A percentile compares a stretch with the other conserved stretches of the same genome.
Conservation (phyloP, 2,888 invertebrate species). For the Erebia palarica region DNA sequence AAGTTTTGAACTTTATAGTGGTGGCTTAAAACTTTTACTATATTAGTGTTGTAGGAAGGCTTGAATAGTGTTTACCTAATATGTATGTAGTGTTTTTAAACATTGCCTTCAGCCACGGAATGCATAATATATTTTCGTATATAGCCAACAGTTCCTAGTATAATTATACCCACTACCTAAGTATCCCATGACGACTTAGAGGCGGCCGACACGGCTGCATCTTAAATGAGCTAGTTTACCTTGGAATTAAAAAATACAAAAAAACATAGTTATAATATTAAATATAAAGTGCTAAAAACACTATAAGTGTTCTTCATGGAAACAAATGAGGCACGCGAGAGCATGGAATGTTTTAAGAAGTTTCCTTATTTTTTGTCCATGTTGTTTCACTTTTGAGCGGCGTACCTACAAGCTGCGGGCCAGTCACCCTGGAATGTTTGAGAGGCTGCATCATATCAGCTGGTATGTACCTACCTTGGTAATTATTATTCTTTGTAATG, state of each 20-base stretch:
- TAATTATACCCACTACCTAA: no score
- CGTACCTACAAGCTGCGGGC: slow-evolving; percentile 29
- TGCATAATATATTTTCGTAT: neutral
- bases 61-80: neutral
- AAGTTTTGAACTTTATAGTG: neutral
- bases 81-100: neutral
- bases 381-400: slow-evolving; percentile 17
- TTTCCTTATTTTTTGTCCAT: slow-evolving; percentile 26
- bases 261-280: neutral
- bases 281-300: neutral
- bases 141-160: no score
- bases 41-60: neutral
- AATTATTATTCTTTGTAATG: slow-evolving; percentile 13
- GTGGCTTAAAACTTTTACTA: neutral
- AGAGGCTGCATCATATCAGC: slow-evolving; percentile 25
- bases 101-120: no score
- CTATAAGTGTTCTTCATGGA: slow-evolving; percentile 2
- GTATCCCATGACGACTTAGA: no score
- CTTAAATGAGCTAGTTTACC: neutral
- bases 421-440: slow-evolving; percentile 26
- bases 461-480: slow-evolving; percentile 13
- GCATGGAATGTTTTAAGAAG: slow-evolving; percentile 17
- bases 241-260: neutral
- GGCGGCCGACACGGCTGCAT: neutral
- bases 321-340: slow-evolving; percentile 2